Conservation (phyloP, 1,140 invertebrate genomes). For the Orchesella cincta region DNA sequence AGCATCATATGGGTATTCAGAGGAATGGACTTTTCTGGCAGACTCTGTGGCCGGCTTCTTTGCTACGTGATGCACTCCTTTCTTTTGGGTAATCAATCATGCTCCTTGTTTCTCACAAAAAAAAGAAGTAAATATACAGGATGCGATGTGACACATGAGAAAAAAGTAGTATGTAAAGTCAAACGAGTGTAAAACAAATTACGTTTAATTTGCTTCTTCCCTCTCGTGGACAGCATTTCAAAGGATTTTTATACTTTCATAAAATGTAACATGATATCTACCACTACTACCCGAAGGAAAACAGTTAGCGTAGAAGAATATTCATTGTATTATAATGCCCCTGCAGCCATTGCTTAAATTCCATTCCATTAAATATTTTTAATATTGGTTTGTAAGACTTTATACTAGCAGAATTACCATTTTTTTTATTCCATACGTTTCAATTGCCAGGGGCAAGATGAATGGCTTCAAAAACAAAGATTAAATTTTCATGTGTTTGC, state of each 20-base stretch:
- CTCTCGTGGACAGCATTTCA: not conserved
- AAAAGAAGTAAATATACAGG: too few relatives aligned
- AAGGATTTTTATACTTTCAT: not conserved
- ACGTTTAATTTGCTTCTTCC: not conserved
- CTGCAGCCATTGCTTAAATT: not conserved
- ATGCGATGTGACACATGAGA: not conserved
- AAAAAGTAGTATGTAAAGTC: not conserved
- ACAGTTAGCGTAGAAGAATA: not conserved
- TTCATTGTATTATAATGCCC: too few relatives aligned
- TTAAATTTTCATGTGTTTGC: slow-evolving; percentile 5
- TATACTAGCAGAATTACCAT: too few relatives aligned
- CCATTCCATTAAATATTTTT: too few relatives aligned
- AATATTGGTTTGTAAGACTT: too few relatives aligned
- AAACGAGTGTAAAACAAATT: not conserved
- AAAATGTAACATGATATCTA: not conserved
- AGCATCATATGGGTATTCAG: slow-evolving; percentile 50
- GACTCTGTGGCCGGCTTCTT: slow-evolving; percentile 47
- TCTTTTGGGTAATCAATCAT: slow-evolving; percentile 47
- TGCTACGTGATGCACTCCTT: slow-evolving; percentile 51
- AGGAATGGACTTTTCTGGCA: slow-evolving; percentile 50
- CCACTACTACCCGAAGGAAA: not conserved
- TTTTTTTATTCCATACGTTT: not conserved
- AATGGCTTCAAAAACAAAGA: not conserved
- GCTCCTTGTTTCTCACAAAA: not conserved
- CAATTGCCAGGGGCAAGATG: not conserved